A percentile compares a stretch with the other conserved stretches of the same genome.
These are phyloP conservation scores for Luscinia luscinia DNA, from an alignment of 2,797 vertebrate genomes.

Conservation along the genomic window DNA sequence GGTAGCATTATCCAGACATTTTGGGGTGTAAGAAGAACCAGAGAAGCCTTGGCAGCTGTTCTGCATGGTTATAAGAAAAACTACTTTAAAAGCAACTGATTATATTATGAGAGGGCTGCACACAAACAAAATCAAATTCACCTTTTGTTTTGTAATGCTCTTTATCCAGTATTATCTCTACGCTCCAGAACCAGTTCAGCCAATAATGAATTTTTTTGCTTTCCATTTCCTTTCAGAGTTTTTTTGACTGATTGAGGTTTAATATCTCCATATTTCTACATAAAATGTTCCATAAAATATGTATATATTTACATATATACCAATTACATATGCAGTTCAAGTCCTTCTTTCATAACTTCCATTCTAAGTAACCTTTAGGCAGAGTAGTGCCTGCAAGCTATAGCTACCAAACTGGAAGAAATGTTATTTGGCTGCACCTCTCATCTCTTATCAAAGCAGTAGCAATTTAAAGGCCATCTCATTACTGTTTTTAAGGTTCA, in stretches of 20 bases:
- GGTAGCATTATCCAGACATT: background rate
- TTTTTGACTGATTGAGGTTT: background rate
- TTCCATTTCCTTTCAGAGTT: background rate
- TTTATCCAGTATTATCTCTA: background rate
- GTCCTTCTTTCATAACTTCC: background rate
- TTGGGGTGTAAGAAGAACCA: background rate
- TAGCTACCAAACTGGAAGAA: background rate
- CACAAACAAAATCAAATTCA: background rate
- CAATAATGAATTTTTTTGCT: background rate
- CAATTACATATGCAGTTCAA: background rate
- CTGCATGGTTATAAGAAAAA: background rate
- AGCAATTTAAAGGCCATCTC: constrained; percentile 41
- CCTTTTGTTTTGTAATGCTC: background rate
- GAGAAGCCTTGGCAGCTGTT: background rate
- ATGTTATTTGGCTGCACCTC: constrained; percentile 7
- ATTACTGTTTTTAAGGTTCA: constrained; percentile 55
- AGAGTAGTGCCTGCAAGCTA: background rate
- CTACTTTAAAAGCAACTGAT: background rate
- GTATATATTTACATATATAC: background rate
- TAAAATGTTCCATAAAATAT: background rate
- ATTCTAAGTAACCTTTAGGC: background rate
- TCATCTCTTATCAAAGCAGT: constrained; percentile 24
- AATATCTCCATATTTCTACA: background rate
- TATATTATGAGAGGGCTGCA: background rate
- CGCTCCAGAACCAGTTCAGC: background rate